These are phyloP conservation scores for Panthera leo DNA, from an alignment of 2,113 vertebrate genomes.

Conservation along the genomic window DNA sequence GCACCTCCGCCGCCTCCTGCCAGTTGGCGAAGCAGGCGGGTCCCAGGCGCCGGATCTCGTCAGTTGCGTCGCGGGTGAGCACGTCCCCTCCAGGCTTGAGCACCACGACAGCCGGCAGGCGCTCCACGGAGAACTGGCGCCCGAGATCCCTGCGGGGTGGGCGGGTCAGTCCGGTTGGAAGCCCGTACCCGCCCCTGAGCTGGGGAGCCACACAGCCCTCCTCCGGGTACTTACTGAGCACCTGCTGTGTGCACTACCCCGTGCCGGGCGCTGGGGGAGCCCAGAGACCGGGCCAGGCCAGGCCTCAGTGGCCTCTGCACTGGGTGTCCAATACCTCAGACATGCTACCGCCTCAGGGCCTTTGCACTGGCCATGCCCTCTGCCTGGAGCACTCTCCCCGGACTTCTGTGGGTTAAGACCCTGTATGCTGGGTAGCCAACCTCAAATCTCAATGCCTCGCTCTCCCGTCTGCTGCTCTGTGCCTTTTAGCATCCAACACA, in stretches of 20 bases:
- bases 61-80: conserved; percentile 86
- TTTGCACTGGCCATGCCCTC: too few relatives aligned
- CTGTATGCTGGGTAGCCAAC: not conserved
- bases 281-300: not conserved
- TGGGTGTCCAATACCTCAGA: not conserved
- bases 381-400: not conserved
- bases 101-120: conserved; percentile 91
- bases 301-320: not conserved
- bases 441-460: not conserved
- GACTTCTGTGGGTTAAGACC: not conserved
- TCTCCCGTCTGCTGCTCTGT: not conserved
- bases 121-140: conserved; percentile 86
- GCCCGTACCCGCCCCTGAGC: not conserved
- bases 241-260: not conserved
- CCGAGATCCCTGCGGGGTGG: conserved; percentile 87
- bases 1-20: conserved; percentile 91
- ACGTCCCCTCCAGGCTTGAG: conserved; percentile 91
- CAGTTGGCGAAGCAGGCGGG: conserved; percentile 90
- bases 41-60: conserved; percentile 88
- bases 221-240: not conserved
- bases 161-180: not conserved
- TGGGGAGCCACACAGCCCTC: not conserved
- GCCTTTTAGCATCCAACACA: not conserved
- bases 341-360: not conserved
- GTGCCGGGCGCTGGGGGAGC: too few relatives aligned